Evolutionary conservation across 2,113 vertebrate species (phyloP).

Genomic region (Pseudolaguvia tuberculata): DNA sequence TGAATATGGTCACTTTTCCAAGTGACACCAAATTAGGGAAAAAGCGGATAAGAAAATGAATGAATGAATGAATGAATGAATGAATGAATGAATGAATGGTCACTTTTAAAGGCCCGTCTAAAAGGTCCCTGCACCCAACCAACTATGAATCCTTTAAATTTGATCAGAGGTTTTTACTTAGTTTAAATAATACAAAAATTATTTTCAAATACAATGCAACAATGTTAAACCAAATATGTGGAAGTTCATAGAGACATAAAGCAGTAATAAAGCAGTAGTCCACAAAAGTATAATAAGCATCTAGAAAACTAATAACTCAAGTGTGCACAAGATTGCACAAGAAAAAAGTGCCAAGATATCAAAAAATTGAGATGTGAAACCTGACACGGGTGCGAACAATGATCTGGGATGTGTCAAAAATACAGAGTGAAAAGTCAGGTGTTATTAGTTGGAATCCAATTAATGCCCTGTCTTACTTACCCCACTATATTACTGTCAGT

Average conservation of each 20-base stretch:
- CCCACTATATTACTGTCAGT: background rate
- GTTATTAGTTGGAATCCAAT: background rate
- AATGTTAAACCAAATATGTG: background rate
- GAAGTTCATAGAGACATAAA: background rate
- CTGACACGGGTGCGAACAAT: background rate
- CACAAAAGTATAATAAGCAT: background rate
- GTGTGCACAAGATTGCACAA: background rate
- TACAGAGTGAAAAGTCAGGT: background rate
- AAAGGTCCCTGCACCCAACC: too few species aligned
- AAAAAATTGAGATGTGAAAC: background rate
- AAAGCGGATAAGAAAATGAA: too few species aligned
- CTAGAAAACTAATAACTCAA: background rate
- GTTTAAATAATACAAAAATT: background rate
- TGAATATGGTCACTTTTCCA: too few species aligned
- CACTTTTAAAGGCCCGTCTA: too few species aligned
- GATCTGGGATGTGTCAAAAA: background rate
- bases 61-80: too few species aligned
- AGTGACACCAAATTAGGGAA: too few species aligned
- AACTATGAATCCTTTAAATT: too few species aligned
- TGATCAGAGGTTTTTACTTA: background rate
- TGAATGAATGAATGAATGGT: too few species aligned
- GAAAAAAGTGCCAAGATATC: too few species aligned
- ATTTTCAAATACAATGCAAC: background rate
- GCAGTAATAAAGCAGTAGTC: too few species aligned
- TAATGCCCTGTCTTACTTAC: background rate